phyloP scores from a whole-genome alignment of 2,797 vertebrate species.

The Sebastes taczanowskii region DNA sequence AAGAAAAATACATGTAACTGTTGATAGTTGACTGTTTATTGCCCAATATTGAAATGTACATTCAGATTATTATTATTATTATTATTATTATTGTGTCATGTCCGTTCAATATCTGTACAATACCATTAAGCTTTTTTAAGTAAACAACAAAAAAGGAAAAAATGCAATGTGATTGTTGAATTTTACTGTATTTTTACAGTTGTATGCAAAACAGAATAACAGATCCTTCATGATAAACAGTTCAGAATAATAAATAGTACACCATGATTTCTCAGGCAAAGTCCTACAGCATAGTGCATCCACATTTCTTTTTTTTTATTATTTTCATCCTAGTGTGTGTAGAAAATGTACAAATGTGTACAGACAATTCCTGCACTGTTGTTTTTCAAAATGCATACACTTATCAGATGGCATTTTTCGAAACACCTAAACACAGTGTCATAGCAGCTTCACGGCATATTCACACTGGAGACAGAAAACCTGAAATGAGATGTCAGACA shows the following conservation, averaged over 20 bases:
- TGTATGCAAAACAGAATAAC: slow-evolving; percentile 84
- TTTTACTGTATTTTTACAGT: slow-evolving; percentile 89
- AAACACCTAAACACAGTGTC: slow-evolving; percentile 43
- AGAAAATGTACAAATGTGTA: slow-evolving; percentile 70
- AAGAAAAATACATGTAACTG: slow-evolving; percentile 78
- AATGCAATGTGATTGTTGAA: slow-evolving; percentile 83
- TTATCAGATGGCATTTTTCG: slow-evolving; percentile 36
- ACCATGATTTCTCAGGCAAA: slow-evolving; percentile 81
- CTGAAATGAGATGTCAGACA: background rate
- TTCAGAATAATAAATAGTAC: slow-evolving; percentile 72
- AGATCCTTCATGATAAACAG: slow-evolving; percentile 72
- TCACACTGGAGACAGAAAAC: slow-evolving; percentile 4
- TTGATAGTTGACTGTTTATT: slow-evolving; percentile 86
- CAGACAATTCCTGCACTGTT: slow-evolving; percentile 56
- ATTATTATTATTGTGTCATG: slow-evolving; percentile 81
- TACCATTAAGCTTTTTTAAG: slow-evolving; percentile 82
- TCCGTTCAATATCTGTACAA: slow-evolving; percentile 85
- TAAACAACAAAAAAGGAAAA: slow-evolving; percentile 77
- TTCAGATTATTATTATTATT: slow-evolving; percentile 82
- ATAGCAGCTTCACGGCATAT: slow-evolving; percentile 67
- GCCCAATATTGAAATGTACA: slow-evolving; percentile 85
- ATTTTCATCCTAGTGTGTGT: slow-evolving; percentile 66
- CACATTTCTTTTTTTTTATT: slow-evolving; percentile 41
- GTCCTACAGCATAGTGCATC: slow-evolving; percentile 76
- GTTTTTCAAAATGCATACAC: slow-evolving; percentile 48